phyloP scores from a whole-genome alignment of 2,888 invertebrate genomes.

The Chaitophorus viminalis region DNA sequence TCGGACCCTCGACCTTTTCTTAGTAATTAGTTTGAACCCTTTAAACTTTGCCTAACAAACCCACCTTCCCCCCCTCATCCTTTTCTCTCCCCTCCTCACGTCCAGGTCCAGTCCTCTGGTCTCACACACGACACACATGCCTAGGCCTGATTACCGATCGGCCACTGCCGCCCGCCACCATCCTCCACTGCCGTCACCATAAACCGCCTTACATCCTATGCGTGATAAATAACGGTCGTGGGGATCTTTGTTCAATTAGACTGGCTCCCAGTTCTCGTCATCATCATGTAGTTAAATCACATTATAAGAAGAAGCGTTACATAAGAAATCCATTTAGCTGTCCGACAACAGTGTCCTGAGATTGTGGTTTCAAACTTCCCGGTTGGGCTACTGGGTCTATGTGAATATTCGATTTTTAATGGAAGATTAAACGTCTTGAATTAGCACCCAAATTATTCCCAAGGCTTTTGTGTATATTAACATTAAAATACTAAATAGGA shows the following conservation, averaged over 20 bases:
- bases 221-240: conserved; percentile 45
- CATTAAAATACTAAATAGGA: no score
- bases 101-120: neutral
- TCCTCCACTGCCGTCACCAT: neutral
- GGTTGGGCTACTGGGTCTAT: no score
- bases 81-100: neutral
- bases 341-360: neutral
- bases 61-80: conserved; percentile 16
- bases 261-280: neutral
- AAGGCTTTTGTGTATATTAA: neutral
- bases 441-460: neutral
- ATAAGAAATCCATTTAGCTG: conserved; percentile 54
- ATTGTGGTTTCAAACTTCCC: neutral
- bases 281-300: neutral
- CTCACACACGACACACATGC: conserved; percentile 25
- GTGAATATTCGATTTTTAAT: neutral
- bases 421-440: neutral
- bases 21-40: conserved; percentile 62
- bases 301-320: conserved; percentile 15
- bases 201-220: neutral
- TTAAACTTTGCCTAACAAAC: conserved; percentile 62
- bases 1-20: conserved; percentile 62
- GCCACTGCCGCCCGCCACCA: neutral
- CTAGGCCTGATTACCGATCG: conserved; percentile 50
- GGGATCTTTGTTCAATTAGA: conserved; percentile 50